These are phyloP conservation scores for Todiramphus saurophagus DNA, from an alignment of 2,113 vertebrate genomes.

Conservation along the genomic window DNA sequence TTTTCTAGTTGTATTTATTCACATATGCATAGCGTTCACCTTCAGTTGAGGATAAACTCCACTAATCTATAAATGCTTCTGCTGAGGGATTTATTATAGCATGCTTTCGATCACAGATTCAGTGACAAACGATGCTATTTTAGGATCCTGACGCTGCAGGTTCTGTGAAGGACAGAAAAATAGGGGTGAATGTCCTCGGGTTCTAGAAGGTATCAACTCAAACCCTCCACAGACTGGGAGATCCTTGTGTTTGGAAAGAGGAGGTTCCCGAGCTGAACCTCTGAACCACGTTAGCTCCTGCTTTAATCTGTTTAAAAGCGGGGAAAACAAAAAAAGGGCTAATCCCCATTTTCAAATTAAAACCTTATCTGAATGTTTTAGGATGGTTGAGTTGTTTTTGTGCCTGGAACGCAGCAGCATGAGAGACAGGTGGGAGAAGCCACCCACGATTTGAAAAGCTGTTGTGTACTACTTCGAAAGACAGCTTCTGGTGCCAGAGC, in stretches of 20 bases:
- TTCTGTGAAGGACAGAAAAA: background rate
- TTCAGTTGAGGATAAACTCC: background rate
- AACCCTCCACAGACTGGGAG: background rate
- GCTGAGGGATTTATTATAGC: background rate
- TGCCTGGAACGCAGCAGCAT: background rate
- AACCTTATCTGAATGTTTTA: background rate
- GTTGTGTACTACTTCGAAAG: background rate
- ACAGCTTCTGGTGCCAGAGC: background rate
- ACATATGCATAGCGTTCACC: background rate
- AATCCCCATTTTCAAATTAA: background rate
- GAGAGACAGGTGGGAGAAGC: background rate
- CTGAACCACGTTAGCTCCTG: background rate
- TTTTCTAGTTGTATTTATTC: background rate
- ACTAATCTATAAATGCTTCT: constrained; percentile 11
- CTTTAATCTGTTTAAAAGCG: background rate
- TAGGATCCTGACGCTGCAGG: background rate
- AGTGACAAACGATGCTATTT: background rate
- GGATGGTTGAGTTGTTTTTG: accelerated
- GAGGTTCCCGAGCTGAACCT: background rate
- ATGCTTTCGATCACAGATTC: background rate
- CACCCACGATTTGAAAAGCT: background rate
- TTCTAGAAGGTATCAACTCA: background rate
- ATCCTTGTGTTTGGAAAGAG: background rate
- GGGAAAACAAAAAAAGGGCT: background rate
- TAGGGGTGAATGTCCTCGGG: background rate